Base-by-base conservation (phyloP, 2,888 invertebrate species). In the Pseudoips prasinana region DNA sequence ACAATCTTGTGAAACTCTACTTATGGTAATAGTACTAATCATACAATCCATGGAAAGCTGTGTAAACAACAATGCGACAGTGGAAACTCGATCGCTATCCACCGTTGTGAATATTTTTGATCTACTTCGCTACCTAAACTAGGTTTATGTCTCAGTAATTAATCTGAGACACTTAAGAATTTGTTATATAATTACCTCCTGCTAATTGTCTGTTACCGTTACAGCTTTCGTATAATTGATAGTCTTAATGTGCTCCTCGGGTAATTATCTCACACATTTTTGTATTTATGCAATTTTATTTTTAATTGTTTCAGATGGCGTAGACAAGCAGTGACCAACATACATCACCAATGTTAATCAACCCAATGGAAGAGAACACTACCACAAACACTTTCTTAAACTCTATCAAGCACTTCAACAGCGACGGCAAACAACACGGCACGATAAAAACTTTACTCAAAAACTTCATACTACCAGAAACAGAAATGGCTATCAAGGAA, bases 401-500 rank as follows among this genome's bases (percentile, higher is more conserved):
- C 29, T 77, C 82, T 14, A 76, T 83, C 45, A 81, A 78, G 50
- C 68, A 64, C 35, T 77, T 79, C 43, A 75, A 76, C 46, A 62
- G 58, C 39, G 76, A 81, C 36, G 76, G 67, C 10, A 78, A 66
- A 48, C 77, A 80, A 46, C 79, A 78, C 69, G 77, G 80, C 11
- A 73, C 80, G 23, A 80, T 87, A 31, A 85, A 84, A 42, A 66
- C 81, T 36, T 52, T 86, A 29, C 53, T 87, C 18, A 85, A 83
- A 53, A 86, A 82, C 51, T 81, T 84, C 33, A 83, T 86, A 10
- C 39, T 78, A 50, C 76, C 86, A 29, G 82, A 87, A 53, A 43
- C 71, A 48, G 71, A 80, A 33, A 86, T 87, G 86, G 86, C 86
- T 41, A 85, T 87, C 14, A 87, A 86, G 68, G 78, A 86, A 44